phyloP scores from a whole-genome alignment of 53 echinoderm and acorn worm species.

The Hippasteria phrygiana region DNA sequence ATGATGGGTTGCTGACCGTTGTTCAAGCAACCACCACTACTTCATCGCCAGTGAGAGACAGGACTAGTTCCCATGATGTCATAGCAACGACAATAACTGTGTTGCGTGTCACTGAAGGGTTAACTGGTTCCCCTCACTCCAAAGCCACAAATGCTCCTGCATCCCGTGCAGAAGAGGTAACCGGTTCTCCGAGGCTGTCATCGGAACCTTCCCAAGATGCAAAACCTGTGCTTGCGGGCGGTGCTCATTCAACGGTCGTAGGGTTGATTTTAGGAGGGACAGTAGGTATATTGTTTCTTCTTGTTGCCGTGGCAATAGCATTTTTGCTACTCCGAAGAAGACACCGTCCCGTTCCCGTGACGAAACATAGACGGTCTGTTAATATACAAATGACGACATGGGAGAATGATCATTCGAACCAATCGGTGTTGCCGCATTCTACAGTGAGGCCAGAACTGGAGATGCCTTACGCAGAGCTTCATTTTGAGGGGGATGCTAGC shows the following conservation, averaged over 20 bases:
- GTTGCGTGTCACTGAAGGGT: neutral
- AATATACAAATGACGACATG: conserved; percentile 3
- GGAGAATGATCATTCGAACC: neutral
- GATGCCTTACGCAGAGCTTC: conserved; percentile 21
- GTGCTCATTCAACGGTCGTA: neutral
- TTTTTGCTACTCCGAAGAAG: neutral
- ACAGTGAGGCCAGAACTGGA: conserved; percentile 12
- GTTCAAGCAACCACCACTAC: neutral
- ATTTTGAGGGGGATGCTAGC: neutral
- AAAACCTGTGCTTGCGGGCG: neutral
- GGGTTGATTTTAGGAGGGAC: neutral
- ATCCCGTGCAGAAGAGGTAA: neutral
- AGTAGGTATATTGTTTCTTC: neutral
- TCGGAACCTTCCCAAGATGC: neutral
- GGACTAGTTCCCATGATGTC: neutral
- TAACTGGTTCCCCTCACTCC: neutral
- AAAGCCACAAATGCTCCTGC: neutral
- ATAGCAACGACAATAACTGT: neutral
- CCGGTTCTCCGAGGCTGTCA: neutral
- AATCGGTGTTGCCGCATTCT: neutral
- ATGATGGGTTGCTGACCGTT: neutral
- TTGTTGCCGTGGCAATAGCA: neutral
- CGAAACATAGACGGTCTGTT: neutral
- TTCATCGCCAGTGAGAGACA: neutral
- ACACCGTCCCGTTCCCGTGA: neutral